phyloP scores from a whole-genome alignment of 1,140 invertebrate species.

The Formica selysi region DNA sequence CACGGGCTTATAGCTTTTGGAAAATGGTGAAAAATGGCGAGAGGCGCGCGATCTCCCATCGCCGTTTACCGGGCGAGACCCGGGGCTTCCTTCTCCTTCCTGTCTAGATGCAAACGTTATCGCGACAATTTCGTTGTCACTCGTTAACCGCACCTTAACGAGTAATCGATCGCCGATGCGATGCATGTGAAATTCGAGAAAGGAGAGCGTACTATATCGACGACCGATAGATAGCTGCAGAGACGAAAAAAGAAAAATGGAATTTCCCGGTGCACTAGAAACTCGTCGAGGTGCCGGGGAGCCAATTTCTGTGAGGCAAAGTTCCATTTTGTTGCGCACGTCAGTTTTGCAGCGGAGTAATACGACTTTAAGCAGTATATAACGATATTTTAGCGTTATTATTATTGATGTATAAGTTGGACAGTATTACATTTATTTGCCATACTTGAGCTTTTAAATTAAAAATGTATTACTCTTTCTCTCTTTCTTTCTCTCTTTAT shows the following conservation, averaged over 20 bases:
- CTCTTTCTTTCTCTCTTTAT: background rate
- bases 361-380: slow-evolving; percentile 8
- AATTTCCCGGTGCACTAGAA: slow-evolving; percentile 44
- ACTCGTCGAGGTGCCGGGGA: slow-evolving; percentile 22
- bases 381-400: background rate
- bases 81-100: background rate
- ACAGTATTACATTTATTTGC: too few relatives aligned
- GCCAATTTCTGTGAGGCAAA: slow-evolving; percentile 52
- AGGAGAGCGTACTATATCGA: slow-evolving; percentile 1
- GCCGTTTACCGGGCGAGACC: slow-evolving; percentile 2
- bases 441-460: background rate
- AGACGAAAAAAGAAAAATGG: slow-evolving; percentile 49
- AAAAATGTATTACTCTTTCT: background rate
- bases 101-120: slow-evolving; percentile 57
- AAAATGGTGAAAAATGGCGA: slow-evolving; percentile 74
- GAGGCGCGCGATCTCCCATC: background rate
- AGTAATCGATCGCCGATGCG: slow-evolving; percentile 46
- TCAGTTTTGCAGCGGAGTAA: slow-evolving; percentile 24
- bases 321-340: slow-evolving; percentile 48
- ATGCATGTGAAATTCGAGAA: slow-evolving; percentile 55
- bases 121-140: slow-evolving; percentile 58
- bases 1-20: slow-evolving; percentile 67
- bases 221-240: slow-evolving; percentile 40
- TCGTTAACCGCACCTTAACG: slow-evolving; percentile 45
- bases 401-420: background rate